A percentile compares a stretch with the other conserved stretches of the same genome.
Conservation (phyloP, 1,140 invertebrate genomes). For the Venturia canescens region DNA sequence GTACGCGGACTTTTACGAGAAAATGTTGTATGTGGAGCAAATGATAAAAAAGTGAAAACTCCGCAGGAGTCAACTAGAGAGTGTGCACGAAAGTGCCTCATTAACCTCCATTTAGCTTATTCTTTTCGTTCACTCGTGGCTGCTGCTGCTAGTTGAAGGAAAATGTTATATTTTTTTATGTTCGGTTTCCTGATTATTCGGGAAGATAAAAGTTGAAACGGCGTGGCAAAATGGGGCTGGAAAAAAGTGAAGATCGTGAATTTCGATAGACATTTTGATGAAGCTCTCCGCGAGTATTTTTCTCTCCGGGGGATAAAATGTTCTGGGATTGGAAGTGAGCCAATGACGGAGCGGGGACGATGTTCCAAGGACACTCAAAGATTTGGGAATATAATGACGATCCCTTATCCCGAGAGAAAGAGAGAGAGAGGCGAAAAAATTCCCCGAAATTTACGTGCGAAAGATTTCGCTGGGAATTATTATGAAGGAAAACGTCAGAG, state of each 20-base stretch:
- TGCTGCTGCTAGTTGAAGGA: too few relatives aligned
- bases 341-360: background rate
- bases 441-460: background rate
- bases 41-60: too few relatives aligned
- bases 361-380: background rate
- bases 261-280: background rate
- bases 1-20: too few relatives aligned
- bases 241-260: conserved; percentile 2
- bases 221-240: background rate
- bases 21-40: too few relatives aligned
- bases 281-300: background rate
- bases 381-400: conserved; percentile 2
- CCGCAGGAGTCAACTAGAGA: too few relatives aligned
- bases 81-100: too few relatives aligned
- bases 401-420: background rate
- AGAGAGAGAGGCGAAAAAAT: background rate
- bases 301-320: background rate
- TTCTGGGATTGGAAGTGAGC: background rate
- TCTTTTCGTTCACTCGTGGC: too few relatives aligned
- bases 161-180: background rate
- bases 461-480: background rate
- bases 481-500: background rate
- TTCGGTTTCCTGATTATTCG: background rate
- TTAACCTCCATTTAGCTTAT: too few relatives aligned
- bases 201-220: background rate